Evolutionary conservation across 1,140 invertebrate species (phyloP), one percentile per base, ranked within the genome.

Genomic region (Papilio polytes): DNA sequence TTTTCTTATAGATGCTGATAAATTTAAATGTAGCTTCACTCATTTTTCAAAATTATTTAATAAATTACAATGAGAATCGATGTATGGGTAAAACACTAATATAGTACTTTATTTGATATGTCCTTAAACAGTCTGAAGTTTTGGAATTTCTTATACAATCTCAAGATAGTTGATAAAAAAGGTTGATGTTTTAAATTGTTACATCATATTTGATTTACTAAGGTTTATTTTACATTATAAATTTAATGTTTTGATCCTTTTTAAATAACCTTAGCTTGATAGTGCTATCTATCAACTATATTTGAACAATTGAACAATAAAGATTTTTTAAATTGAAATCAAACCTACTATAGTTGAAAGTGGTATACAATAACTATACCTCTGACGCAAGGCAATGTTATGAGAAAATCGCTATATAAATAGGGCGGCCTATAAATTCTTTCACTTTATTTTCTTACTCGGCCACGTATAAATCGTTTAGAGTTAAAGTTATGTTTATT

Each of bases 1-100:
- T 66, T 66, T 31, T 66, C 13, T 66, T 66, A 56, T 56, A 66
- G 59, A 66, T 9, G 22, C 2, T 66, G 22, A 63, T 63, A 22
- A 63, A 66, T 66, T 66, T 78, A n/a, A 81, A 81, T 31, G 80
- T 81, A 81, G 80, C 80, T 81, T 78, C 59, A 81, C 80, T 81
- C n/a, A 26, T 26, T 15, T 36, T 78, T 41, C 15, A 26, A 80
- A 66, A 31, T 66, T 66, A 22, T 31, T 66, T 66, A 66, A 66
- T 53, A 53, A 18, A 8, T 41, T 41, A 41, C 18, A 18, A 53
- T 53, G 12, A 53, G 1, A 18, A 15, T 13, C 51, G 15, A 53
- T n/a, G 36, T 36, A 6, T 36, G 3, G 36, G 3, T 36, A 36
- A 36, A 36, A 36, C 36, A 36, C 1, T 41, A 41, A 41, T 6